These are phyloP conservation scores for Rhingia campestris DNA, from an alignment of 2,888 invertebrate species.

Conservation along the genomic window DNA sequence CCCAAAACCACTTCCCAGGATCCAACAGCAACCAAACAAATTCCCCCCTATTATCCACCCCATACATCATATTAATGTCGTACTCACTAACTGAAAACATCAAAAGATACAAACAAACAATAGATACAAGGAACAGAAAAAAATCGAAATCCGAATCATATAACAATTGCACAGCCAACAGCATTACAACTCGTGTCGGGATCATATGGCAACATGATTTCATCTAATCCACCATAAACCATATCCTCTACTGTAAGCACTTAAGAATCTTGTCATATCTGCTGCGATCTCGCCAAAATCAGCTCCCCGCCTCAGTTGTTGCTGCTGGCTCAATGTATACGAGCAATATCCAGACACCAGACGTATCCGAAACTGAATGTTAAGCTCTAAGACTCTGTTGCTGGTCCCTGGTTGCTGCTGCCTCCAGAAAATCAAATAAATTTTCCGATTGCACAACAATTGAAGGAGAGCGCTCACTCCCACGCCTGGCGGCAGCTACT, in stretches of 20 bases:
- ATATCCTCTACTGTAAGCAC: slow-evolving; percentile 71
- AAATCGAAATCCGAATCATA: slow-evolving; percentile 32
- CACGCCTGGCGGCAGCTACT: slow-evolving; percentile 73
- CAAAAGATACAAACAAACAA: background rate
- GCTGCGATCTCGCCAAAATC: slow-evolving; percentile 57
- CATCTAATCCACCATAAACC: slow-evolving; percentile 71
- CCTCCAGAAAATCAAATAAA: slow-evolving; percentile 60
- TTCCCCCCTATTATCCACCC: slow-evolving; percentile 47
- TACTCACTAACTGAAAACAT: slow-evolving; percentile 29
- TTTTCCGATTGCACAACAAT: slow-evolving; percentile 58
- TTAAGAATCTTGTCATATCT: slow-evolving; percentile 69
- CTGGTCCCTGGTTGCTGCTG: slow-evolving; percentile 8
- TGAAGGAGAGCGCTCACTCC: slow-evolving; percentile 62
- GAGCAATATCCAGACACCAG: slow-evolving; percentile 10
- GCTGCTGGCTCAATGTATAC: slow-evolving; percentile 38
- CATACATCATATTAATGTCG: slow-evolving; percentile 61
- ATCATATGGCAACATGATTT: slow-evolving; percentile 73
- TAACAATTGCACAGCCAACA: slow-evolving; percentile 30
- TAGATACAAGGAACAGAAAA: background rate
- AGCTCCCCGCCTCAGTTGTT: slow-evolving; percentile 23
- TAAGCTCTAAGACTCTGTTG: slow-evolving; percentile 12
- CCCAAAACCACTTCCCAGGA: slow-evolving; percentile 13
- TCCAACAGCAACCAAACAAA: slow-evolving; percentile 40
- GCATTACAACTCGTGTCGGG: slow-evolving; percentile 45
- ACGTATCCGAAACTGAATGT: slow-evolving; percentile 14